Evolutionary conservation across 1,140 invertebrate species (phyloP).

Genomic region (Uloborus diversus): DNA sequence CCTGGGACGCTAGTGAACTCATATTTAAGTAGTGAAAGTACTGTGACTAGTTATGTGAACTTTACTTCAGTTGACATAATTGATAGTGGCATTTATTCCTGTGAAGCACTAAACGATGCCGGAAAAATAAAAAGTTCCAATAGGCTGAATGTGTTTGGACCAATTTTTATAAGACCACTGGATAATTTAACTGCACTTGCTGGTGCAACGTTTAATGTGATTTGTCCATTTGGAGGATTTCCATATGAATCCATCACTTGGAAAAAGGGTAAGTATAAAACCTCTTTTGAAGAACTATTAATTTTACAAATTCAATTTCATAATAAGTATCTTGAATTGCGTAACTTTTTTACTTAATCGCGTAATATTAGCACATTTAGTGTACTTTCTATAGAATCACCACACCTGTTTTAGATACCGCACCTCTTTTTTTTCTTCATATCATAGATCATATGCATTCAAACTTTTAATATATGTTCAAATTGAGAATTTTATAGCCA

Average conservation of each 20-base stretch:
- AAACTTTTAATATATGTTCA: too few species aligned
- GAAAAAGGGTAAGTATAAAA: conserved; percentile 48
- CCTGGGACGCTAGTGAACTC: conserved; percentile 46
- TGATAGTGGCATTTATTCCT: conserved; percentile 66
- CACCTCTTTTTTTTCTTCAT: too few species aligned
- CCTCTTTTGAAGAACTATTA: too few species aligned
- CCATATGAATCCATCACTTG: conserved; percentile 51
- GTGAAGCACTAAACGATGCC: conserved; percentile 64
- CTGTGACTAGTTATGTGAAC: conserved; percentile 83
- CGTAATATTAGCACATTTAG: too few species aligned
- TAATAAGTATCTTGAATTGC: too few species aligned
- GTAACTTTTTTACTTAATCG: too few species aligned
- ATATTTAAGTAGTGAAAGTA: conserved; percentile 28
- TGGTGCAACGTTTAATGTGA: conserved; percentile 39
- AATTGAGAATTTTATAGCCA: too few species aligned
- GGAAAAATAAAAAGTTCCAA: conserved; percentile 65
- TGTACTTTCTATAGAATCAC: too few species aligned
- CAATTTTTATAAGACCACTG: conserved; percentile 66
- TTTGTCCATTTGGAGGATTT: conserved; percentile 58
- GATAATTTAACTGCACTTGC: conserved; percentile 55
- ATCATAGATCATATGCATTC: too few species aligned
- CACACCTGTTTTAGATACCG: too few species aligned
- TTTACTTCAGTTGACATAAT: conserved; percentile 83
- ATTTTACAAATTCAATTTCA: too few species aligned
- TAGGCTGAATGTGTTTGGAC: conserved; percentile 63